Conservation (phyloP, 1,140 invertebrate species). For the Drosophila bipectinata region DNA sequence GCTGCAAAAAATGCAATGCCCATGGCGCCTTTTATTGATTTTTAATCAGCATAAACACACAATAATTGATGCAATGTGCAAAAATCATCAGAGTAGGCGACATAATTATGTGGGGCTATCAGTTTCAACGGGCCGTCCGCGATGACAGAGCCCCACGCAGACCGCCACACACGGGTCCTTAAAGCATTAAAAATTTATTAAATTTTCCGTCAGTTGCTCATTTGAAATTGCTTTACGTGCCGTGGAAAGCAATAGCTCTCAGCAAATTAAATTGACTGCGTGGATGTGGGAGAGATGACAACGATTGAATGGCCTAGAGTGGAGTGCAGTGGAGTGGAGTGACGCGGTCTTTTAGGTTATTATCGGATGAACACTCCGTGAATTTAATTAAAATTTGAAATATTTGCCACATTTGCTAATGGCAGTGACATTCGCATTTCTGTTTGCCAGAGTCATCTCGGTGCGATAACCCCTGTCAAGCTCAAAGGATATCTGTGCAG, state of each 20-base stretch:
- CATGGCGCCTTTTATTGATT: conserved; percentile 47
- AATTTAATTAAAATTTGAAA: conserved; percentile 54
- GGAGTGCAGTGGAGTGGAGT: neutral
- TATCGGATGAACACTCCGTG: conserved; percentile 31
- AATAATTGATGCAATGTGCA: conserved; percentile 57
- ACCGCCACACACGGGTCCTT: conserved; percentile 12
- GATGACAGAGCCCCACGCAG: conserved; percentile 11
- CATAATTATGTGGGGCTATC: conserved; percentile 41
- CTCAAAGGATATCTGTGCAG: conserved; percentile 21
- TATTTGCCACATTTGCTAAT: conserved; percentile 37
- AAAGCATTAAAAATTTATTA: conserved; percentile 62
- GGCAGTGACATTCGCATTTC: conserved; percentile 26
- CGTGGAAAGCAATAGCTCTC: conserved; percentile 63
- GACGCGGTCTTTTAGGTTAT: conserved; percentile 18
- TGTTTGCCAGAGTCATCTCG: conserved; percentile 12
- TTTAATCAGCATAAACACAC: conserved; percentile 66
- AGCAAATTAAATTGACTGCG: conserved; percentile 75
- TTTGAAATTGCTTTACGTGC: conserved; percentile 75
- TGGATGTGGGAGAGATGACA: conserved; percentile 10
- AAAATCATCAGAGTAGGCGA: conserved; percentile 36
- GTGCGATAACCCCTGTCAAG: conserved; percentile 19
- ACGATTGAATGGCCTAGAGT: neutral
- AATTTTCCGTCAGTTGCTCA: conserved; percentile 71
- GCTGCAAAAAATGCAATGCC: conserved; percentile 12
- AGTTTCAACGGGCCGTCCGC: conserved; percentile 21